These are phyloP conservation scores for Periplaneta americana DNA, from an alignment of 1,140 invertebrate genomes.

Conservation along the genomic window DNA sequence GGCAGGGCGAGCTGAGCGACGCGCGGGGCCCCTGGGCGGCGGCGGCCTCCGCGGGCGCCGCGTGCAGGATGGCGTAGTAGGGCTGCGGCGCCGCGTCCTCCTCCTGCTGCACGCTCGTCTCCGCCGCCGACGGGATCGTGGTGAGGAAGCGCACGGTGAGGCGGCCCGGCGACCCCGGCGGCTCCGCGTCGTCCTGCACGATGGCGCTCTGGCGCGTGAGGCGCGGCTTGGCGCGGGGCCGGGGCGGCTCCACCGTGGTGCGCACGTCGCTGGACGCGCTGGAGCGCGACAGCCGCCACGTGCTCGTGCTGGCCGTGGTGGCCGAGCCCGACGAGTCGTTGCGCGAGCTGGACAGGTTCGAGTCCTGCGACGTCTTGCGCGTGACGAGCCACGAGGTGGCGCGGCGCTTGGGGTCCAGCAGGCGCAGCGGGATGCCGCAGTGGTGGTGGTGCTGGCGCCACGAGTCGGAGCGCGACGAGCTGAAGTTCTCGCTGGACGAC, in stretches of 20 bases:
- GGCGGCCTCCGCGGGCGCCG: background rate
- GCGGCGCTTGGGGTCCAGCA: constrained; percentile 67
- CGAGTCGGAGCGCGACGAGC: constrained; percentile 74
- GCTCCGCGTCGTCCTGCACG: constrained; percentile 61
- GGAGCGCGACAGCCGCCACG: constrained; percentile 75
- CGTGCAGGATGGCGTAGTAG: constrained; percentile 5
- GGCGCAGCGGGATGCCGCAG: constrained; percentile 64
- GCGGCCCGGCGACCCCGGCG: constrained; percentile 53
- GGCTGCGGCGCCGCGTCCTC: constrained; percentile 42
- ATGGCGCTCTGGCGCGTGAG: constrained; percentile 66
- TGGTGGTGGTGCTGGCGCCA: constrained; percentile 69
- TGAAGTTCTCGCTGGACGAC: constrained; percentile 84
- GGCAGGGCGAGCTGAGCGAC: background rate
- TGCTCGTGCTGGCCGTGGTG: constrained; percentile 78
- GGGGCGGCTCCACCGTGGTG: constrained; percentile 37
- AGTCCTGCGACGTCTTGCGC: constrained; percentile 84
- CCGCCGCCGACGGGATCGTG: constrained; percentile 77
- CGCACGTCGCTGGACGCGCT: constrained; percentile 46
- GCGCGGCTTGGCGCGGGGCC: constrained; percentile 48
- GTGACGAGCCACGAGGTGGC: constrained; percentile 83
- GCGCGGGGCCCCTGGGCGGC: background rate
- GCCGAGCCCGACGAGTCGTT: constrained; percentile 85
- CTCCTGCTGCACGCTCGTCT: constrained; percentile 67
- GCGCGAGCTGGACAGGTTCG: constrained; percentile 76
- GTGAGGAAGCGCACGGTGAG: constrained; percentile 61